A percentile compares a stretch with the other conserved stretches of the same genome.
Conservation (phyloP, 2,113 vertebrate species). For the Lipotes vexillifer region DNA sequence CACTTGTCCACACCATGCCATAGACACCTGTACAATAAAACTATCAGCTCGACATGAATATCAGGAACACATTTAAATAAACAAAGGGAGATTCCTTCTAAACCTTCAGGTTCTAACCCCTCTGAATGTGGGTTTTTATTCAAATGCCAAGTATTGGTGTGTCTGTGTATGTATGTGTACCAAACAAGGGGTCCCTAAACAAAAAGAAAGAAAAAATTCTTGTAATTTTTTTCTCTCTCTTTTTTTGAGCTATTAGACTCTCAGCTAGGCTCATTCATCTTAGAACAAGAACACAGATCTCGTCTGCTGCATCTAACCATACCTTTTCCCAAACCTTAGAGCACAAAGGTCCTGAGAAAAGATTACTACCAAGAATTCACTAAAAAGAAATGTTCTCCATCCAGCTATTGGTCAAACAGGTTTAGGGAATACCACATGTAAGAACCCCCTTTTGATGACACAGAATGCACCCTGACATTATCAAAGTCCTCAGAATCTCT, state of each 20-base stretch:
- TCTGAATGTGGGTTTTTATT: not conserved
- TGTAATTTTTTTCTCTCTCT: not conserved
- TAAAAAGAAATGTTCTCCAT: not conserved
- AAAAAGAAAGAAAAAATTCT: not conserved
- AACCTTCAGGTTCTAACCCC: not conserved
- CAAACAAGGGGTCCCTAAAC: not conserved
- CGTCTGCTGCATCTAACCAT: fast-evolving
- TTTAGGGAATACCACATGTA: not conserved
- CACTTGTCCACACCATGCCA: not conserved
- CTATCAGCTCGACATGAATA: not conserved
- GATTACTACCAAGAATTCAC: not conserved
- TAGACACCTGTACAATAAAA: not conserved
- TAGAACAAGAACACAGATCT: not conserved
- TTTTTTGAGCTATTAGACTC: not conserved
- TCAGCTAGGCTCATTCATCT: not conserved
- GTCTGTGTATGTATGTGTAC: not conserved
- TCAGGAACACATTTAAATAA: not conserved
- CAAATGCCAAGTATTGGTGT: not conserved
- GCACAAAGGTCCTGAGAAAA: not conserved
- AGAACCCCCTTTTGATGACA: not conserved
- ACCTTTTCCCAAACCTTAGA: not conserved
- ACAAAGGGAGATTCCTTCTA: not conserved
- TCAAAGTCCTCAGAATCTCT: not conserved
- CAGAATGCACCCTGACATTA: fast-evolving
- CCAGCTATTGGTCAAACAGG: not conserved